Percentiles rank a stretch among this genome's conserved stretches.
phyloP scores from a whole-genome alignment of 2,113 vertebrate genomes.

The Ammospiza nelsoni region DNA sequence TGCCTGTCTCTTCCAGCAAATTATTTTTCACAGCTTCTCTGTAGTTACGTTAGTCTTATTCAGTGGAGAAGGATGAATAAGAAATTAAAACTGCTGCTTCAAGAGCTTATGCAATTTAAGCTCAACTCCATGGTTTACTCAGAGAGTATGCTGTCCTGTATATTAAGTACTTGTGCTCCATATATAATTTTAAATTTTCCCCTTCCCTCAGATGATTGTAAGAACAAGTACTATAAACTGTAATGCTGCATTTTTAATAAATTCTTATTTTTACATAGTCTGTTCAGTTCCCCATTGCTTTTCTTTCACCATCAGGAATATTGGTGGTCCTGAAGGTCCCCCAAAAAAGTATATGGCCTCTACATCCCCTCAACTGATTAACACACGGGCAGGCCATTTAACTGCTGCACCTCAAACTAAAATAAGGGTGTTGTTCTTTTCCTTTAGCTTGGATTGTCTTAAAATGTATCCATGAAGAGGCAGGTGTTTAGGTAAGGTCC shows the following conservation, averaged over 20 bases:
- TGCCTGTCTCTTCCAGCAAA: not conserved
- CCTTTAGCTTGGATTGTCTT: not conserved
- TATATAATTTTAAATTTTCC: not conserved
- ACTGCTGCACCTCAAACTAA: not conserved
- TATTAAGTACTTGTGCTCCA: not conserved
- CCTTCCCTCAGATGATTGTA: not conserved
- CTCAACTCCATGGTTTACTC: not conserved
- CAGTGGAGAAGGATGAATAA: not conserved
- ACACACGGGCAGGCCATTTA: not conserved
- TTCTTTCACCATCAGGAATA: not conserved
- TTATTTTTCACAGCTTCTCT: not conserved
- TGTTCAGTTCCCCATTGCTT: not conserved
- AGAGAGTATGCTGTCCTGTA: not conserved
- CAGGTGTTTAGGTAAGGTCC: not conserved
- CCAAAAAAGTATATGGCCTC: not conserved
- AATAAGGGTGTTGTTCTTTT: not conserved
- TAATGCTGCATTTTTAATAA: not conserved
- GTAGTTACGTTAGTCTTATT: not conserved
- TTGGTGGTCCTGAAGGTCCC: not conserved
- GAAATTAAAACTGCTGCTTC: not conserved
- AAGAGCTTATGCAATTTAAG: not conserved
- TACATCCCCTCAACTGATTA: not conserved
- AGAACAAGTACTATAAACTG: not conserved
- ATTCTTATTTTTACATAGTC: not conserved
- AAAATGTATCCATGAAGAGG: not conserved